Evolutionary conservation across 2,797 vertebrate species (phyloP).

Genomic region (Kryptopterus vitreolus): DNA sequence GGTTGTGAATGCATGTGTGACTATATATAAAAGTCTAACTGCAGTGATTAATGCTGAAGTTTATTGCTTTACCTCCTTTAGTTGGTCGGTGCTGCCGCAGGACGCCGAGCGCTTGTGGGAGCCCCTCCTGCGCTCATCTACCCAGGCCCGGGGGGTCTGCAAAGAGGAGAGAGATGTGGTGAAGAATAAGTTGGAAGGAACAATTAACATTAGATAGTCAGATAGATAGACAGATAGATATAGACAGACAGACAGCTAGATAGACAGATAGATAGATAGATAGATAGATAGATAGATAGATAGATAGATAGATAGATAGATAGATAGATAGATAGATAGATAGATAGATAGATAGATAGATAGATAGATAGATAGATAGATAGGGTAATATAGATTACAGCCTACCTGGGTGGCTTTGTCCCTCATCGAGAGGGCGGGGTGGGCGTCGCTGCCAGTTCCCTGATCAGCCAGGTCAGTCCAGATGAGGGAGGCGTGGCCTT

Average conservation of each 20-base stretch:
- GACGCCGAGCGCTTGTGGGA: slow-evolving; percentile 98
- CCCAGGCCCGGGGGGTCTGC: slow-evolving; percentile 98
- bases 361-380: not conserved
- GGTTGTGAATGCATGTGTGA: not conserved
- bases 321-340: not conserved
- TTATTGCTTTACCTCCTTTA: slow-evolving; percentile 88
- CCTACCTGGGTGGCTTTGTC: slow-evolving; percentile 97
- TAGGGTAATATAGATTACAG: not conserved
- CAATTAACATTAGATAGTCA: no score
- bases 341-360: not conserved
- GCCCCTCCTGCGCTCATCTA: slow-evolving; percentile 96
- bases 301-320: not conserved
- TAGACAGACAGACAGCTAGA: not conserved
- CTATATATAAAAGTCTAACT: not conserved
- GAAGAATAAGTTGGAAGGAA: not conserved
- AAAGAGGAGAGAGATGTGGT: slow-evolving; percentile 4
- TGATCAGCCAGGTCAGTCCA: slow-evolving; percentile 86
- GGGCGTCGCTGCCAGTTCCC: slow-evolving; percentile 92
- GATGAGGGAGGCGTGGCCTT: slow-evolving; percentile 54
- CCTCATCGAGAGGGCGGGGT: slow-evolving; percentile 89
- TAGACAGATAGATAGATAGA: not conserved
- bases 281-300: not conserved
- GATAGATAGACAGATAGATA: not conserved
- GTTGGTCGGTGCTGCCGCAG: slow-evolving; percentile 97
- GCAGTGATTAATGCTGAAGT: not conserved